phyloP scores from a whole-genome alignment of 2,113 vertebrate genomes.

The Aegypius monachus region DNA sequence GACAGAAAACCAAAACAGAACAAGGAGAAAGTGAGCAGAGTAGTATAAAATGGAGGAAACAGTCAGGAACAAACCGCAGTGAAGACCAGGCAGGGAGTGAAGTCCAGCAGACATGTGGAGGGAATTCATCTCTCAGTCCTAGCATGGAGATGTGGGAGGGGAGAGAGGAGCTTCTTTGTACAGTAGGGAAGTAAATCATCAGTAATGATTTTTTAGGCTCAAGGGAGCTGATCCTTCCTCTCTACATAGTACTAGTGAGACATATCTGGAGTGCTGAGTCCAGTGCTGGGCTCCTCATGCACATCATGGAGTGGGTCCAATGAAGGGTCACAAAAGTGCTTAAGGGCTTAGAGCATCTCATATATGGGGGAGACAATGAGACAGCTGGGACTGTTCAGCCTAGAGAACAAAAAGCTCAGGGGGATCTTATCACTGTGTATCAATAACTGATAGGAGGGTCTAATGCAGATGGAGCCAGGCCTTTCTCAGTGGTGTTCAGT shows the following conservation, averaged over 20 bases:
- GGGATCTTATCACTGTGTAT: background rate
- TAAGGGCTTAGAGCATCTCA: background rate
- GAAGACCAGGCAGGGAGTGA: background rate
- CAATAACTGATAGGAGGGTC: background rate
- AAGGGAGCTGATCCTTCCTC: background rate
- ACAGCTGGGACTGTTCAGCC: background rate
- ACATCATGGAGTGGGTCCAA: background rate
- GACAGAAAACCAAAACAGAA: background rate
- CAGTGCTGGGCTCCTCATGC: background rate
- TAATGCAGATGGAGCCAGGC: background rate
- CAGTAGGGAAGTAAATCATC: background rate
- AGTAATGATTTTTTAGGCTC: background rate
- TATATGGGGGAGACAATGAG: background rate
- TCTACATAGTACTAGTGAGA: background rate
- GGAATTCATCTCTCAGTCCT: background rate
- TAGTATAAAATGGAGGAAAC: background rate
- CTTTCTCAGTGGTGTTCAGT: background rate
- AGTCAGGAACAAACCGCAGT: background rate
- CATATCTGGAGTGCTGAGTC: background rate
- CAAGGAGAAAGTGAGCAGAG: background rate
- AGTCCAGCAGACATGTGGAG: background rate
- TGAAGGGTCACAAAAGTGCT: background rate
- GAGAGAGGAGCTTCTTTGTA: background rate
- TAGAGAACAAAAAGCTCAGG: background rate
- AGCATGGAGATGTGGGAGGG: background rate